These are phyloP conservation scores for Hesperophylax magnus DNA, from an alignment of 1,140 invertebrate species.

Conservation along the genomic window DNA sequence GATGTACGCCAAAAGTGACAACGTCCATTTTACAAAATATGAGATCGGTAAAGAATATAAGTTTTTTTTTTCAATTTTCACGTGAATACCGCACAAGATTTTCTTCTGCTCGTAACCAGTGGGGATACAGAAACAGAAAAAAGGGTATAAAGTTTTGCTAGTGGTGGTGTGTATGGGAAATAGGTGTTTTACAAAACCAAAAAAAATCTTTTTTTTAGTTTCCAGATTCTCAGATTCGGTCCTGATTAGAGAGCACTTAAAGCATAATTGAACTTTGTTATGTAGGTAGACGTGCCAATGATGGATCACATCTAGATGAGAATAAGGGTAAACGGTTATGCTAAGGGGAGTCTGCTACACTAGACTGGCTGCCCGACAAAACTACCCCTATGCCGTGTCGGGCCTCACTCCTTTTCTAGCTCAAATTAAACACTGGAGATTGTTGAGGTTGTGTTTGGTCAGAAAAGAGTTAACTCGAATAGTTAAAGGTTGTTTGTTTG, in stretches of 20 bases:
- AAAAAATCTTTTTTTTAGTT: not conserved
- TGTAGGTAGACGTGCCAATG: constrained; percentile 54
- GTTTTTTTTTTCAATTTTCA: too few species aligned
- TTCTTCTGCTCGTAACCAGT: too few species aligned
- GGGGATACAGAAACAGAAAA: too few species aligned
- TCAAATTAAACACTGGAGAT: constrained; percentile 24
- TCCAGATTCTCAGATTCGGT: not conserved
- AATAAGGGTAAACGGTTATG: constrained; percentile 50
- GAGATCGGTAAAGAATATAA: too few species aligned
- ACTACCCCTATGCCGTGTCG: not conserved
- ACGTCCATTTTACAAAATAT: too few species aligned
- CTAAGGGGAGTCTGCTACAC: not conserved
- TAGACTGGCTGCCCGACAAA: not conserved
- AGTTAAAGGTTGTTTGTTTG: not conserved
- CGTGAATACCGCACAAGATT: too few species aligned
- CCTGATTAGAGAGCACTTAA: constrained; percentile 34
- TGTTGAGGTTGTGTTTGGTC: constrained; percentile 7
- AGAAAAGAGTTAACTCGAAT: constrained; percentile 20
- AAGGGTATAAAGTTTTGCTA: too few species aligned
- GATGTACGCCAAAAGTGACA: too few species aligned
- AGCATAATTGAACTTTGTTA: constrained; percentile 53
- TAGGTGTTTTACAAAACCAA: too few species aligned
- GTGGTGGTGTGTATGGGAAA: too few species aligned
- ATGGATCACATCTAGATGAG: constrained; percentile 54
- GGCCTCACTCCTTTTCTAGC: constrained; percentile 9